Conservation (phyloP, 2,888 invertebrate species). For the Sepioteuthis lessoniana region DNA sequence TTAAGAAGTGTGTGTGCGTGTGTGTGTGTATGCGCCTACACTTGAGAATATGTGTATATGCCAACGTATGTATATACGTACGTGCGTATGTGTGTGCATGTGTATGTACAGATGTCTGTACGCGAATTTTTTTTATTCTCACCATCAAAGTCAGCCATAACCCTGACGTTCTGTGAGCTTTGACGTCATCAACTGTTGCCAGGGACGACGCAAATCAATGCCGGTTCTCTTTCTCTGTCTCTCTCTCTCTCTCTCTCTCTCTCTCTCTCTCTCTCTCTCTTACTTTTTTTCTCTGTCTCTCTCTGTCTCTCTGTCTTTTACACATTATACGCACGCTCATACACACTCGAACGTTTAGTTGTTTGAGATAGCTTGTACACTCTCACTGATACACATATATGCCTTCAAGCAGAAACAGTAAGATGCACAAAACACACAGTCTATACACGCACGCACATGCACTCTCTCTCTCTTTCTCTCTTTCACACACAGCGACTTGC, state of each 20-base stretch:
- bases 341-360: neutral
- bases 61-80: too few species aligned
- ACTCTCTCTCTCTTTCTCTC: too few species aligned
- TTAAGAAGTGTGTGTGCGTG: neutral
- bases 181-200: constrained; percentile 14
- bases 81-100: rapidly evolving
- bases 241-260: neutral
- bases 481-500: too few species aligned
- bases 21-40: neutral
- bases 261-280: neutral
- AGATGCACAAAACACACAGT: neutral
- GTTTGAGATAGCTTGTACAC: neutral
- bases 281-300: neutral
- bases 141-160: neutral
- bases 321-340: too few species aligned
- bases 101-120: neutral
- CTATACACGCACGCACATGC: neutral
- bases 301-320: neutral
- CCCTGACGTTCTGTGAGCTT: constrained; percentile 33
- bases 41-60: neutral
- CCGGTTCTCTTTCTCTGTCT: neutral
- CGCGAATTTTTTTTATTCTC: neutral
- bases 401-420: neutral
- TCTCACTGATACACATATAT: neutral
- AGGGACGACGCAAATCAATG: constrained; percentile 9